These are phyloP conservation scores for Orientallactaga bullata DNA, from an alignment of 2,113 vertebrate genomes.

Conservation along the genomic window DNA sequence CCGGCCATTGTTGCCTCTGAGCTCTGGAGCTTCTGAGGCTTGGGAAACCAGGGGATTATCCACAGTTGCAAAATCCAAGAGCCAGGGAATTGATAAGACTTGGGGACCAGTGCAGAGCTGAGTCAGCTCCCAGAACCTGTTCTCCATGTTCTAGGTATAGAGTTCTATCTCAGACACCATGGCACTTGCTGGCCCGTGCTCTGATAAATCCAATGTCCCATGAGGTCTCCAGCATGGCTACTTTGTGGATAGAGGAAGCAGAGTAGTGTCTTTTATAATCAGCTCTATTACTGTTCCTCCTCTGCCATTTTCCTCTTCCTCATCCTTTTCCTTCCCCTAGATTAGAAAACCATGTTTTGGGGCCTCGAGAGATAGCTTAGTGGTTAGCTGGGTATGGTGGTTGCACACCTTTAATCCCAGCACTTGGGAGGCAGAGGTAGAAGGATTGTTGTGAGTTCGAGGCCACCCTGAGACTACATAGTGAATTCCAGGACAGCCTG, in stretches of 20 bases:
- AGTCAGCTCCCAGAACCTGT: not conserved
- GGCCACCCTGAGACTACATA: too few relatives aligned
- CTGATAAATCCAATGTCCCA: not conserved
- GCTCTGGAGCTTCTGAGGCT: not conserved
- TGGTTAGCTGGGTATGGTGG: too few relatives aligned
- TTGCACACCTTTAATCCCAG: too few relatives aligned
- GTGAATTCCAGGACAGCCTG: too few relatives aligned
- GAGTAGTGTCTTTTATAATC: not conserved
- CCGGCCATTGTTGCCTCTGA: constrained; percentile 17
- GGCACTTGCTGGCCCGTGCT: not conserved
- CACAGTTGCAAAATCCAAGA: constrained; percentile 6
- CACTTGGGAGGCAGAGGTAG: too few relatives aligned
- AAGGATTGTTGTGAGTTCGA: too few relatives aligned
- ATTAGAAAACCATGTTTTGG: not conserved
- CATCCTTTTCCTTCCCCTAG: not conserved
- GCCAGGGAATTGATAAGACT: not conserved
- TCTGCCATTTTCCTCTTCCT: not conserved
- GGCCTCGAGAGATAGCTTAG: too few relatives aligned
- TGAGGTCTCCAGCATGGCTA: not conserved
- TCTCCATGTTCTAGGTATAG: not conserved
- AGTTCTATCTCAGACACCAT: not conserved
- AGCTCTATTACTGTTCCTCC: not conserved
- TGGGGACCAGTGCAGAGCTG: not conserved
- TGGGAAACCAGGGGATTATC: not conserved
- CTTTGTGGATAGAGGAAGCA: not conserved